phyloP scores from a whole-genome alignment of 2,113 vertebrate species.

The Bungarus multicinctus region DNA sequence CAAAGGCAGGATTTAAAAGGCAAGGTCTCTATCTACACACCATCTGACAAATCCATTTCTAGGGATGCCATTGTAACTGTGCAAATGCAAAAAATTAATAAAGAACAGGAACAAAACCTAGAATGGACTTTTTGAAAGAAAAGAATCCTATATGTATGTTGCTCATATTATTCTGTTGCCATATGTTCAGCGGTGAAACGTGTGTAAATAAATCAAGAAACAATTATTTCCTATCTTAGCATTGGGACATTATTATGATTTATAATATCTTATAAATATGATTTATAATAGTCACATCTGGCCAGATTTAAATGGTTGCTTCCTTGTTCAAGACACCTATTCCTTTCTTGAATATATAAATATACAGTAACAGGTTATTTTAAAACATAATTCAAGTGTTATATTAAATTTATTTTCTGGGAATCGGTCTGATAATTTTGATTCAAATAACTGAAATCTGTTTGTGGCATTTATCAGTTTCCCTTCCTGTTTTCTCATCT shows the following conservation, averaged over 20 bases:
- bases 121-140: neutral
- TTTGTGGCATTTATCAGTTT: slow-evolving; percentile 36
- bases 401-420: slow-evolving; percentile 12
- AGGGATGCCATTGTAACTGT: neutral
- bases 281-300: neutral
- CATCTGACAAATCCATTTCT: neutral
- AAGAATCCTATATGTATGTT: neutral
- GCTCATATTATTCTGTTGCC: neutral
- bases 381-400: slow-evolving; percentile 3
- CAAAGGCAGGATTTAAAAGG: neutral
- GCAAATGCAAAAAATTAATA: neutral
- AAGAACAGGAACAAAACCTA: neutral
- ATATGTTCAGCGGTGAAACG: neutral
- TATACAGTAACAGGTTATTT: neutral
- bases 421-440: slow-evolving; percentile 2
- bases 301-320: neutral
- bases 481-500: slow-evolving; percentile 38
- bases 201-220: neutral
- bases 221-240: neutral
- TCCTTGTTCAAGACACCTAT: neutral
- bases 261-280: neutral
- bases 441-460: slow-evolving; percentile 42
- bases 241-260: neutral
- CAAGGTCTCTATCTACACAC: neutral
- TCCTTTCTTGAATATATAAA: neutral